Evolutionary conservation across 2,888 invertebrate genomes (phyloP), one percentile per base, ranked within the genome.

Genomic region (Beris chalybata): DNA sequence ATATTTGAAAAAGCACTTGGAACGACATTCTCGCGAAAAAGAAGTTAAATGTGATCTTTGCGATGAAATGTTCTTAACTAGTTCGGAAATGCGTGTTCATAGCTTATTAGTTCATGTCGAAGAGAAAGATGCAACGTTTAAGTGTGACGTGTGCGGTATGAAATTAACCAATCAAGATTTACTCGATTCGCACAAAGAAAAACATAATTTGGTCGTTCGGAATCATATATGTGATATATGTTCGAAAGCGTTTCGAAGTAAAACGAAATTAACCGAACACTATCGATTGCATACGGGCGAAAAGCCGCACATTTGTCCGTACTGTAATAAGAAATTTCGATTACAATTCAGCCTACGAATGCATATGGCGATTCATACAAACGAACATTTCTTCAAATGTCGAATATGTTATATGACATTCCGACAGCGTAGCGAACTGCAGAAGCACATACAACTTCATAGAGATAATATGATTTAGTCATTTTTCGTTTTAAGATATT

Each of bases 1-100:
- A 79, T 48, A 83, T 81, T 70, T 77, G 76, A 47, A 78, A 77
- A 81, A 67, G 73, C 73, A 5, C 78, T 81, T 0, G 73, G 81
- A 72, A 76, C 9, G 83, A 5, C 61, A 61, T 83, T 70, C 73
- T 83, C 64, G 77, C 78, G 48, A 76, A 75, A 7, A 83, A 83
- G 11, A 77, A 81, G 63, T 71, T 74, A 13, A 77, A 74, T 1
- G 75, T 78, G 7, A 75, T 74, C 30, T 61, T 13, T 61, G 61
- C 50, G 61, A 61, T 52, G 50, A 61, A 22, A 12, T 61, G 48
- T 61, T 61, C 38, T 29, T 61, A 5, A 61, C 61, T 4, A 50
- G 47, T 15, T 31, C 61, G 31, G 61, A 61, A 43, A 61, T 61
- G 61, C 61, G 61, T 38, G 61, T 61, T 5, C 61, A 61, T 38